Base-by-base conservation (phyloP, 2,888 invertebrate genomes). In the Arge pagana region DNA sequence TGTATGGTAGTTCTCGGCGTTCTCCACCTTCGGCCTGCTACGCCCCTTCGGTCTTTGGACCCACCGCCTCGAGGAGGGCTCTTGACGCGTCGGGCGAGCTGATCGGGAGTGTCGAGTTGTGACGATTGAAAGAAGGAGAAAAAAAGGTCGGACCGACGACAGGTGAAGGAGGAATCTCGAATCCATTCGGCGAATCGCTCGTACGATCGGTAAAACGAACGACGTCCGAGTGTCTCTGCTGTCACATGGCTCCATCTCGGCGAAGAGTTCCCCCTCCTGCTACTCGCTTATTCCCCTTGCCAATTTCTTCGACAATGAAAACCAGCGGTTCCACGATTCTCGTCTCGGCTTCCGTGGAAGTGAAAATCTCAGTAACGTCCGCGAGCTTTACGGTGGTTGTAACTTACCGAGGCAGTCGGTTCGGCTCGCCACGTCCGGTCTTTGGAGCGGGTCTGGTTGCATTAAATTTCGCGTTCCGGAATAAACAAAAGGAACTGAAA, bases 401-500 rank as follows among this genome's bases (percentile, higher is more conserved):
- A 45, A 33, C 33, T 35, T 45, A 31, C 33, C 30, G 5, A 18
- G 37, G 18, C 39, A 49, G 39, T 26, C 39, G 15, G 28, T 10
- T 19, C 23, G 23, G 21, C n/a, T 24, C 41, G 18, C 18, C n/a
- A 39, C 21, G 30, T 37, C 30, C 33, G 30, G 24, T 45, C 48
- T 56, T 39, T 39, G 43, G n/a, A n/a, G n/a, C n/a, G n/a, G n/a
- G n/a, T n/a, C 35, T 48, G 54, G 55, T 62, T 60, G 60, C 63
- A 63, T 66, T 67, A 60, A 68, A 64, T 62, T 64, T 61, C 65
- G 62, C 65, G 56, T 63, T 48, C 52, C 41, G 60, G 61, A 59
- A 61, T 66, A 66, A 70, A 69, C 65, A 65, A 66, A 64, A 65
- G 61, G 52, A 54, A 69, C n/a, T n/a, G 63, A 62, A 68, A 67